These are phyloP conservation scores for Notolepis coatsorum DNA, from an alignment of 2,797 vertebrate species.

Conservation along the genomic window DNA sequence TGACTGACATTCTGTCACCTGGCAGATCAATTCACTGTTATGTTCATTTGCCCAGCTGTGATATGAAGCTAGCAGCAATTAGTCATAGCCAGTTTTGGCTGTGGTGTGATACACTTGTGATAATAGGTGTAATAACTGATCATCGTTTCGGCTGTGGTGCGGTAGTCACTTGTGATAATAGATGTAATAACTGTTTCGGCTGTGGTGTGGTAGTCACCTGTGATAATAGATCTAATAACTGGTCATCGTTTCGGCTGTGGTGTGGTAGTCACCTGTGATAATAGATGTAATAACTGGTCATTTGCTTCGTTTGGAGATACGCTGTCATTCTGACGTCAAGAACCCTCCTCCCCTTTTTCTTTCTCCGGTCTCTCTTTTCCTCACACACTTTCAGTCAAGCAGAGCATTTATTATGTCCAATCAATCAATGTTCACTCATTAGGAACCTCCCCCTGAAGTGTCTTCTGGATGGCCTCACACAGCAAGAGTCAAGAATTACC, in stretches of 20 bases:
- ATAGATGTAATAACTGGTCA: conserved; percentile 61
- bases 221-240: no score
- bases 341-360: neutral
- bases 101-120: conserved; percentile 21
- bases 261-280: conserved; percentile 62
- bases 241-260: conserved; percentile 48
- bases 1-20: no score
- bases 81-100: conserved; percentile 18
- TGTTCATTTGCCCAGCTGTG: no score
- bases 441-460: conserved; percentile 78
- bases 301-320: conserved; percentile 67
- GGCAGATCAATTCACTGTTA: no score
- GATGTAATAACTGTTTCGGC: conserved; percentile 53
- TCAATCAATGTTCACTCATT: conserved; percentile 83
- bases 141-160: conserved; percentile 53
- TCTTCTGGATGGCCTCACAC: conserved; percentile 76
- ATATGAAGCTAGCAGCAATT: no score
- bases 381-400: conserved; percentile 67
- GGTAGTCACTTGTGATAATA: conserved; percentile 63
- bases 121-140: no score
- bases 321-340: conserved; percentile 44
- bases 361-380: neutral
- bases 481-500: conserved; percentile 82
- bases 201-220: conserved; percentile 35
- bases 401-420: conserved; percentile 76